Evolutionary conservation across 2,888 invertebrate genomes (phyloP).

Genomic region (Trissoscelio sp.): DNA sequence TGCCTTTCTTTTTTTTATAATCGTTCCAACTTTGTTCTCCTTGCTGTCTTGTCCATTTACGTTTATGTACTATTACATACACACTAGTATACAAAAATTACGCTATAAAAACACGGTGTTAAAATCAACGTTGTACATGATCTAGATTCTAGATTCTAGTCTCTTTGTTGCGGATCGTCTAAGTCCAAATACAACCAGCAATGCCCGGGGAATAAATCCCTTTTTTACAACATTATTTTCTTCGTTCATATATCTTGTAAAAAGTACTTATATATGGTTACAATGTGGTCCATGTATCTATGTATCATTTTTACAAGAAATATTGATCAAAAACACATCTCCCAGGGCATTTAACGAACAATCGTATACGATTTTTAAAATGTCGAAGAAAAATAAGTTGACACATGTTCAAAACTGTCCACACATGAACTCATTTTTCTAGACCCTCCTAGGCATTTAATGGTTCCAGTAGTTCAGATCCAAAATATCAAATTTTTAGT

Average conservation of each 20-base stretch:
- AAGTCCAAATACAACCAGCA: conserved; percentile 60
- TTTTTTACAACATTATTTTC: neutral
- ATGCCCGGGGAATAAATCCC: neutral
- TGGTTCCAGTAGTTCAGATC: conserved; percentile 37
- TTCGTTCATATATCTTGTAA: neutral
- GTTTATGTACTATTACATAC: conserved; percentile 63
- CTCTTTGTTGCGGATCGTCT: conserved; percentile 59
- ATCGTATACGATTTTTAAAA: conserved; percentile 39
- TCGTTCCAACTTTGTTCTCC: neutral
- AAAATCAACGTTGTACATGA: conserved; percentile 57
- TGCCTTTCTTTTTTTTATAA: conserved; percentile 9
- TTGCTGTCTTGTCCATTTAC: conserved; percentile 15
- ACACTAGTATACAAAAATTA: conserved; percentile 69
- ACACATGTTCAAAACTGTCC: neutral
- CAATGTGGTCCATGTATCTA: neutral
- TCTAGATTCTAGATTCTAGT: conserved; percentile 64
- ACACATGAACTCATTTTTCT: neutral
- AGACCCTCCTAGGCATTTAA: conserved; percentile 22
- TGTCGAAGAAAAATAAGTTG: neutral
- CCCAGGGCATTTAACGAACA: conserved; percentile 9
- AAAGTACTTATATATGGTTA: neutral
- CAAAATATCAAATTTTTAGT: conserved; percentile 26
- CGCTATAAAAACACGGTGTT: conserved; percentile 69
- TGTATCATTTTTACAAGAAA: conserved; percentile 9
- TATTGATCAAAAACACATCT: neutral